These are phyloP conservation scores for Parazoanthus darwini DNA, from an alignment of 92 coral and sea anemone genomes.

Conservation along the genomic window DNA sequence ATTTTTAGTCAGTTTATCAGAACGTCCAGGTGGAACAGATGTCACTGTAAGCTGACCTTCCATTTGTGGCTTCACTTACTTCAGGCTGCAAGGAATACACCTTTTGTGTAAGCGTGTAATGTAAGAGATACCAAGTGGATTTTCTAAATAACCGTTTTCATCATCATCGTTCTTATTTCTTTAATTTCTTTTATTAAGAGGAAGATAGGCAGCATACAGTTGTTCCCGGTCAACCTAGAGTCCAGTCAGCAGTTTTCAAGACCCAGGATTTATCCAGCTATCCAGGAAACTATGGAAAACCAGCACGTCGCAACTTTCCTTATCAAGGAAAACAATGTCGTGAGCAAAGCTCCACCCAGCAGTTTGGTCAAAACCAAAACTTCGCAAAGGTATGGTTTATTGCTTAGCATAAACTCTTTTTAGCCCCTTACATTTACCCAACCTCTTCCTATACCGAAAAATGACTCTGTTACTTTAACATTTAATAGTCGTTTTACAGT, in stretches of 20 bases:
- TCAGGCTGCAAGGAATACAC: too few relatives aligned
- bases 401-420: background rate
- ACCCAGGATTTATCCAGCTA: background rate
- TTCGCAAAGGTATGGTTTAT: background rate
- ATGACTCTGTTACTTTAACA: background rate
- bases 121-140: too few relatives aligned
- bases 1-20: too few relatives aligned
- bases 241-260: constrained; percentile 9
- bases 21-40: too few relatives aligned
- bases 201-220: background rate
- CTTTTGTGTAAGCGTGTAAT: too few relatives aligned
- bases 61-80: too few relatives aligned
- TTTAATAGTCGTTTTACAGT: too few relatives aligned
- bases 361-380: background rate
- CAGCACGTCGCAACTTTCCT: background rate
- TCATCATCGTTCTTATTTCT: too few relatives aligned
- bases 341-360: background rate
- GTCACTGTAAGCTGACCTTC: too few relatives aligned
- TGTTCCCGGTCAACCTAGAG: background rate
- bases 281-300: background rate
- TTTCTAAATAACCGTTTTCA: background rate
- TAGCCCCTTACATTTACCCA: background rate
- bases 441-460: background rate
- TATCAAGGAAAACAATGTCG: background rate
- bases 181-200: background rate